phyloP scores from a whole-genome alignment of 2,797 vertebrate species.

The Oreonectes daqikongensis region DNA sequence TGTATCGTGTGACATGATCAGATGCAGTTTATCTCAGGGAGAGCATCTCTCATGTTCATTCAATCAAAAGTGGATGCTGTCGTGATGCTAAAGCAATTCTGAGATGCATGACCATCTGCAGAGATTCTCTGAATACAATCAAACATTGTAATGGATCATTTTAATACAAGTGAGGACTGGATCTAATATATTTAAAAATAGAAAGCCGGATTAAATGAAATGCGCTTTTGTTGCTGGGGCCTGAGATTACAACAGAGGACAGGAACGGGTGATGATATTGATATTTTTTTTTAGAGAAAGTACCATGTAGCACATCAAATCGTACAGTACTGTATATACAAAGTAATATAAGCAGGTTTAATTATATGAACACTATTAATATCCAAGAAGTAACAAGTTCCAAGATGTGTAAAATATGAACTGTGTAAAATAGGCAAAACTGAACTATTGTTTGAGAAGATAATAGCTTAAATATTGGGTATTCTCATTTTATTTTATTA shows the following conservation, averaged over 20 bases:
- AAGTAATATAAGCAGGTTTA: no score
- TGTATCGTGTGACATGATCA: conserved; percentile 27
- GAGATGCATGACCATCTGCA: conserved; percentile 28
- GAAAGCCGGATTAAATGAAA: conserved; percentile 24
- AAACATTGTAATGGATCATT: conserved; percentile 21
- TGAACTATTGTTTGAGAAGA: no score
- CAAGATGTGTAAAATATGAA: no score
- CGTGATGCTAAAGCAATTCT: conserved; percentile 16
- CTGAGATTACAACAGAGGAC: conserved; percentile 3
- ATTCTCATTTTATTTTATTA: no score
- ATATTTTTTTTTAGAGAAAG: background rate
- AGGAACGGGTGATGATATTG: background rate
- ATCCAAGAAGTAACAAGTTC: no score
- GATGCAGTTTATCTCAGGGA: conserved; percentile 16
- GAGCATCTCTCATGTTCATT: conserved; percentile 21
- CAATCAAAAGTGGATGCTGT: conserved; percentile 31
- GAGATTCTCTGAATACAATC: conserved; percentile 27
- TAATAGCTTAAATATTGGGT: no score
- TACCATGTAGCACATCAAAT: background rate
- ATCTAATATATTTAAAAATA: conserved; percentile 23
- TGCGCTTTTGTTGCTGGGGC: background rate
- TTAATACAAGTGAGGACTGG: conserved; percentile 12
- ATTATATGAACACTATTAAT: no score
- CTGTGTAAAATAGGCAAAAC: no score
- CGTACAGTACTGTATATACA: background rate